Evolutionary conservation across 2,113 vertebrate genomes (phyloP), one percentile per base, ranked within the genome.

Genomic region (Engraulis encrasicolus): DNA sequence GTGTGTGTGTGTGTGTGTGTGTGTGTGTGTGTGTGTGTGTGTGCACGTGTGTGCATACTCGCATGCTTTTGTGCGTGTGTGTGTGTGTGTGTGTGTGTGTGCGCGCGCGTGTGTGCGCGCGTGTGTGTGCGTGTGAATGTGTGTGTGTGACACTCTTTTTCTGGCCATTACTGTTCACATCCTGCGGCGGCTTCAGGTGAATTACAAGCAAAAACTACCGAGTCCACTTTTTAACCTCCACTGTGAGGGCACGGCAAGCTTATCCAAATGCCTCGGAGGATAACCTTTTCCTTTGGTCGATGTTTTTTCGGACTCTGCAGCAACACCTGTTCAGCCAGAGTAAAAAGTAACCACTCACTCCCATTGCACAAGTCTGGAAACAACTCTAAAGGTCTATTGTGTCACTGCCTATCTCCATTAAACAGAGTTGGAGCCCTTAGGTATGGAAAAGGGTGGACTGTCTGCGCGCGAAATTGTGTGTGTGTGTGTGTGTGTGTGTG

Each of bases 331-430:
- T 66, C 23, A 31, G 15, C 14, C 2, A 66, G 31, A 66, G 58
- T 66, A 27, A 66, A 66, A 66, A n/a, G 58, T 27, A 66, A 66
- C 58, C 23, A 66, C 58, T 66, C 15, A 23, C 20, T 66, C n/a
- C 58, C 23, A n/a, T 27, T 27, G 15, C 58, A 66, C 11, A 31
- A 12, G 58, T 66, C 58, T 66, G 58, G 58, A 66, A 31, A 66
- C 31, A 27, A n/a, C n/a, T 66, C 23, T 27, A 66, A 66, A 66
- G 58, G 58, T 66, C 58, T 66, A 66, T 66, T 66, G 58, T 66
- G 58, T 66, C 58, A 66, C 58, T 66, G 11, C 58, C 23, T 66
- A 66, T 66, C 58, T 66, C 31, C 23, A 66, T 31, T 27, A 12
- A 66, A 12, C 58, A 66, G 23, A 23, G 18, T 40, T 40, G 18